Base-by-base conservation (phyloP, 2,113 vertebrate species). In the Phyllostomus hastatus region DNA sequence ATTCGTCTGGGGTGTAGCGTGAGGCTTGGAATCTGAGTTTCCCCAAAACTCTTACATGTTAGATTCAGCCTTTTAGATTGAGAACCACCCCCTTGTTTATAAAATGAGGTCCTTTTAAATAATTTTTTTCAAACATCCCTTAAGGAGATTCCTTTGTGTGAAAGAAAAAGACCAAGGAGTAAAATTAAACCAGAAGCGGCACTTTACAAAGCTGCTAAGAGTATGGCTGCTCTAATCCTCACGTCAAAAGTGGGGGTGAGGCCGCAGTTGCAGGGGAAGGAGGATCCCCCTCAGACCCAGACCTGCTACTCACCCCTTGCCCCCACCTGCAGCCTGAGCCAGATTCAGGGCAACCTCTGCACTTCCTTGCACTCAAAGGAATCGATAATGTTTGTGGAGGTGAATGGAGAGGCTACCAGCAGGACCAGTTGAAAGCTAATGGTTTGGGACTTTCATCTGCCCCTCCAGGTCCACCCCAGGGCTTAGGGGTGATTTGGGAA, bases 81-180 rank as follows among this genome's bases (percentile, higher is more conserved):
- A 91, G 46, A 80, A 28, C 66, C 48, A 72, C 15, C 90, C 26
- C 2, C 35, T 90, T 80, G 54, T 81, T 92, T 91, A 16, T 41
- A 79, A 92, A 88, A 86, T 19, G 10, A 59, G 4, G 10, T 1
- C 9, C 24, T 31, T 67, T 76, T 52, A 54, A 92, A 35, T 83
- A 64, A 14, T 59, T 66, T 46, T 78, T 82, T 89, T 70, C 35
- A 78, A 78, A 20, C 3, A 35, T 59, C 3, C 54, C 84, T 95
- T 78, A 22, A 83, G 12, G 6, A 81, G 2, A 46, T n/a, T 64
- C 16, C 7, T 94, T n/a, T 73, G 28, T 48, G 72, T 28, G 7
- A 10, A 80, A 26, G 75, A 48, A 15, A 88, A 52, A 81, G 61
- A 31, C 31, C 16, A 91, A 43, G 15, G 4, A 14, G 15, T 76